These are phyloP conservation scores for Leptinotarsa defecta DNA, from an alignment of 1,140 invertebrate genomes.

Conservation along the genomic window DNA sequence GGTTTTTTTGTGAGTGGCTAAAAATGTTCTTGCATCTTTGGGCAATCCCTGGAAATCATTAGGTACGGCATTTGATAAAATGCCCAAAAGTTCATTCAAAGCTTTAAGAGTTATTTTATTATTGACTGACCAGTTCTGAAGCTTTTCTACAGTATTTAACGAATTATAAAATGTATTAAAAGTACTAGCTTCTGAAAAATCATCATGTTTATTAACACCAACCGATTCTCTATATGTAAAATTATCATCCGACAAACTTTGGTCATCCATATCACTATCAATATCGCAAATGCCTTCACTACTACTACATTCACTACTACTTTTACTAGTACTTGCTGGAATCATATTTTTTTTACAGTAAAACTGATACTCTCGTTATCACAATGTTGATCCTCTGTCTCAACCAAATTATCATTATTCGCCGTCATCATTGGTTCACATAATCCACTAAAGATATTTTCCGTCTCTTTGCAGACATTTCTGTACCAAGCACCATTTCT, in stretches of 20 bases:
- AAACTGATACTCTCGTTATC: not conserved
- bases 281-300: not conserved
- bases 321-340: not conserved
- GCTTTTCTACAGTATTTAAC: constrained; percentile 9
- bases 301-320: constrained; percentile 10
- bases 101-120: constrained; percentile 18
- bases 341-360: not conserved
- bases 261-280: not conserved
- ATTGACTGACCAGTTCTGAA: constrained; percentile 11
- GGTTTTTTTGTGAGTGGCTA: constrained; percentile 6
- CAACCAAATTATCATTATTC: not conserved
- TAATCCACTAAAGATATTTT: not conserved
- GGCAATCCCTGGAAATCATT: constrained; percentile 9
- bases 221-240: not conserved
- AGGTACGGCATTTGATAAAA: constrained; percentile 7
- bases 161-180: not conserved
- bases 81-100: constrained; percentile 16
- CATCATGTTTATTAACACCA: not conserved
- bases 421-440: not conserved
- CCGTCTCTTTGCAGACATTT: not conserved
- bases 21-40: constrained; percentile 19
- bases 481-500: constrained; percentile 2
- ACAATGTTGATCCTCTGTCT: not conserved
- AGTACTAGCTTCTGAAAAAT: not conserved
- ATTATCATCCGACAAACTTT: not conserved